Base-by-base conservation (phyloP, 2,888 invertebrate species). In the Rosalia funebris region DNA sequence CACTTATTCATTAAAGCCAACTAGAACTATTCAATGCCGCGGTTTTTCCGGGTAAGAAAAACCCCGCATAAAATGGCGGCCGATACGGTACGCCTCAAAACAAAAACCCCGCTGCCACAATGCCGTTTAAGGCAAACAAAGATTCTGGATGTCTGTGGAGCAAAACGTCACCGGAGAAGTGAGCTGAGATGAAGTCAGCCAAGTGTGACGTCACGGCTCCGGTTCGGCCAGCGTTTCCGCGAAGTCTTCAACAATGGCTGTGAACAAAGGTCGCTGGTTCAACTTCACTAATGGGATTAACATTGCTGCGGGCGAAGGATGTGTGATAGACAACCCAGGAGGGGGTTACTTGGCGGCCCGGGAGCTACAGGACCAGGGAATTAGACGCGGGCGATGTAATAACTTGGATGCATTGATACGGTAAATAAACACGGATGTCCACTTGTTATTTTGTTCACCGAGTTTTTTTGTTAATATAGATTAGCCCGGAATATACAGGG, bases 181-280 rank as follows among this genome's bases (percentile, higher is more conserved):
- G 42, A 42, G 39, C 56, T 34, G 53, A 57, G 47, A 61, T 52
- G 57, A 47, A 61, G 57, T 53, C 61, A 57, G 57, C 61, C 16
- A 47, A 53, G 47, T 61, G 57, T 31, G 42, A 42, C 83, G 83
- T 83, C 83, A 82, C 82, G 82, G 81, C 70, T 68, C 68, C 70
- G 72, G 72, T 75, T 72, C 74, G 75, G 71, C 71, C 73, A 72
- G 72, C 70, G 75, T 75, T 77, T 77, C 79, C 77, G 77, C 76
- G 75, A 75, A 75, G 75, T 74, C 72, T 71, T 72, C 73, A 68
- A 77, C 77, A 78, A 77, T 77, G 70, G 72, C 63, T 62, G 65
- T 64, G 77, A 77, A 77, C 77, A 78, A 78, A 77, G 77, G 75
- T 77, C 75, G 57, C 55, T 71, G 74, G 72, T 74, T 75, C 69